Evolutionary conservation across 2,888 invertebrate genomes (phyloP).

Genomic region (Tipula helvola): DNA sequence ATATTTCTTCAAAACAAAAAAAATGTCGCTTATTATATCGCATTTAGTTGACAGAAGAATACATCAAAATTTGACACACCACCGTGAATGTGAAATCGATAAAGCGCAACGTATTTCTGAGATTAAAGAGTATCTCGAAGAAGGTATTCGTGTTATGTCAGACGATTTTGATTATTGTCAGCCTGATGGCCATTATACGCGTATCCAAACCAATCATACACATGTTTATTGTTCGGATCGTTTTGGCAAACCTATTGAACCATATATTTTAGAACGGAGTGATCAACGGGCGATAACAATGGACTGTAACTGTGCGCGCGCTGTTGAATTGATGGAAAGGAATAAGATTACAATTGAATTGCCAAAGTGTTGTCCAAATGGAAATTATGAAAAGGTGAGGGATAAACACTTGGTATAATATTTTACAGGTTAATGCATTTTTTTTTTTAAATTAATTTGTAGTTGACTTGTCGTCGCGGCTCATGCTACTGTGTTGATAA

Average conservation of each 20-base stretch:
- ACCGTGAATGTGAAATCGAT: constrained; percentile 33
- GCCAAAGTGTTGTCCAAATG: constrained; percentile 48
- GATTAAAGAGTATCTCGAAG: constrained; percentile 24
- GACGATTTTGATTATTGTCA: constrained; percentile 36
- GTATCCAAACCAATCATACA: constrained; percentile 28
- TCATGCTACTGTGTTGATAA: constrained; percentile 49
- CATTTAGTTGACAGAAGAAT: constrained; percentile 28
- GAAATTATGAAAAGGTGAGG: constrained; percentile 41
- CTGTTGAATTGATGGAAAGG: constrained; percentile 35
- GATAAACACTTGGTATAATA: background rate
- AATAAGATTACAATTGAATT: constrained; percentile 30
- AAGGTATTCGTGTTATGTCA: constrained; percentile 28
- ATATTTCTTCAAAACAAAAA: background rate
- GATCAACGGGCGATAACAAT: constrained; percentile 36
- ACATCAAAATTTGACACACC: constrained; percentile 30
- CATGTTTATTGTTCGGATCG: constrained; percentile 48
- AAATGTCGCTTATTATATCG: no score
- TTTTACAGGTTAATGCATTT: background rate
- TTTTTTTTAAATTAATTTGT: background rate
- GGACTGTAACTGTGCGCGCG: constrained; percentile 47
- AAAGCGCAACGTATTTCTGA: constrained; percentile 25
- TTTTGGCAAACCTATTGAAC: constrained; percentile 39
- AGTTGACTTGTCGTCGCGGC: constrained; percentile 42
- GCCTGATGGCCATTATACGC: constrained; percentile 38
- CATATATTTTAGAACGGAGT: constrained; percentile 36